These are phyloP conservation scores for Epistrophe grossulariae DNA, from an alignment of 2,888 invertebrate genomes.

Conservation along the genomic window DNA sequence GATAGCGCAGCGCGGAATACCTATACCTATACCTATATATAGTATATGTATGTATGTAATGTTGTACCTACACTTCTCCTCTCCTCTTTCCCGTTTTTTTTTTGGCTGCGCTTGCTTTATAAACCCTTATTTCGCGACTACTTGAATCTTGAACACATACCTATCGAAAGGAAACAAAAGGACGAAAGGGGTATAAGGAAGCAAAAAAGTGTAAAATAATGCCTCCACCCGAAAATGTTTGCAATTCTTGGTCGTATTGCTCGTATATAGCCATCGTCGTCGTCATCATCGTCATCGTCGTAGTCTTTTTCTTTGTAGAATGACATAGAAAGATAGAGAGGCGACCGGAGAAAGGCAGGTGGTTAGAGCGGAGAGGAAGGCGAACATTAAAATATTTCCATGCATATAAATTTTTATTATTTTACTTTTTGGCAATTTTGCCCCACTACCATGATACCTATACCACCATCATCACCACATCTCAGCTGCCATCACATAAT, in stretches of 20 bases:
- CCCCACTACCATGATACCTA: slow-evolving; percentile 28
- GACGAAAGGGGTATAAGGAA: slow-evolving; percentile 60
- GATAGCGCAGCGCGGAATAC: slow-evolving; percentile 63
- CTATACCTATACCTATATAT: no score
- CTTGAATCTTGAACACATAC: slow-evolving; percentile 70
- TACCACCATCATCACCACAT: slow-evolving; percentile 38
- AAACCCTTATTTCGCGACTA: slow-evolving; percentile 31
- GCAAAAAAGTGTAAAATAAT: slow-evolving; percentile 49
- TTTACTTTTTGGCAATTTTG: slow-evolving; percentile 65
- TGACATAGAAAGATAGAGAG: slow-evolving; percentile 64
- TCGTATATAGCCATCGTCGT: neutral
- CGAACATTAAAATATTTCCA: slow-evolving; percentile 69
- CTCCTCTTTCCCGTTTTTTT: neutral
- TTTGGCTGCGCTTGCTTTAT: slow-evolving; percentile 20
- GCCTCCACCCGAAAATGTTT: slow-evolving; percentile 70
- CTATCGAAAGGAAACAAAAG: slow-evolving; percentile 68
- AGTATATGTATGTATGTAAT: neutral
- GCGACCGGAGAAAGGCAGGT: neutral
- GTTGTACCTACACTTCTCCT: neutral
- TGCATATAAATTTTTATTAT: slow-evolving; percentile 70
- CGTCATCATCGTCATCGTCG: neutral
- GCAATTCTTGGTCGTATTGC: slow-evolving; percentile 65
- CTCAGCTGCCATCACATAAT: slow-evolving; percentile 53
- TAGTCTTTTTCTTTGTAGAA: slow-evolving; percentile 53
- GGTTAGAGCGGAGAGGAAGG: neutral